Conservation (phyloP, 2,888 invertebrate species). For the Argynnis bischoffii region DNA sequence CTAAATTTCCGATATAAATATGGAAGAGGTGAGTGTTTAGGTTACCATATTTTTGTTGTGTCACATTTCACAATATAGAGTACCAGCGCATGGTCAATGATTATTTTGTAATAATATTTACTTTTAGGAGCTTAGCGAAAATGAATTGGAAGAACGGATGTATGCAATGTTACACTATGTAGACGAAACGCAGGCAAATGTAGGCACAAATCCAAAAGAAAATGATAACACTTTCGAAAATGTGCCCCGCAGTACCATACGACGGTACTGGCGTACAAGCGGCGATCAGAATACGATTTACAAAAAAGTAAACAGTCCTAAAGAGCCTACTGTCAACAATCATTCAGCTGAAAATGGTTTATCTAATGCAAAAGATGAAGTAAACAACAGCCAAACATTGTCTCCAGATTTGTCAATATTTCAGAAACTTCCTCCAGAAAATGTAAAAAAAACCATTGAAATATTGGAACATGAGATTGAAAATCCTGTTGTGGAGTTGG, state of each 20-base stretch:
- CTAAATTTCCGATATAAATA: slow-evolving; percentile 69
- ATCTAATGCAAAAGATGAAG: slow-evolving; percentile 56
- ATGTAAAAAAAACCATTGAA: slow-evolving; percentile 61
- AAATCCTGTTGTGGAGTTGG: slow-evolving; percentile 53
- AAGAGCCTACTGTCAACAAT: slow-evolving; percentile 40
- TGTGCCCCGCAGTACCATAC: slow-evolving; percentile 59
- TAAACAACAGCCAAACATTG: slow-evolving; percentile 47
- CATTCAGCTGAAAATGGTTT: slow-evolving; percentile 41
- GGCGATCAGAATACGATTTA: slow-evolving; percentile 51
- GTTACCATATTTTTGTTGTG: slow-evolving; percentile 69
- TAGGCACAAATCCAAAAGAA: slow-evolving; percentile 51
- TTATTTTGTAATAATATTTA: slow-evolving; percentile 53
- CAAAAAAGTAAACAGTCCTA: slow-evolving; percentile 57
- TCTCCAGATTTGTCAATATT: slow-evolving; percentile 61
- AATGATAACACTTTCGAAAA: slow-evolving; percentile 48
- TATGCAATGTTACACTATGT: slow-evolving; percentile 77
- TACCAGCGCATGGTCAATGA: slow-evolving; percentile 31
- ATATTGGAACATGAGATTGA: slow-evolving; percentile 61
- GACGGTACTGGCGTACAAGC: slow-evolving; percentile 70
- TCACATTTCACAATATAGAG: slow-evolving; percentile 58
- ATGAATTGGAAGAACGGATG: slow-evolving; percentile 75
- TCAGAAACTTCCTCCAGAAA: slow-evolving; percentile 58
- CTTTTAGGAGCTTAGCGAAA: slow-evolving; percentile 77
- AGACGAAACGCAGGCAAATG: slow-evolving; percentile 64
- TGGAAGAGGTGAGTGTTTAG: slow-evolving; percentile 75